Base-by-base conservation (phyloP, 2,797 vertebrate genomes). In the Melanotaenia boesemani region DNA sequence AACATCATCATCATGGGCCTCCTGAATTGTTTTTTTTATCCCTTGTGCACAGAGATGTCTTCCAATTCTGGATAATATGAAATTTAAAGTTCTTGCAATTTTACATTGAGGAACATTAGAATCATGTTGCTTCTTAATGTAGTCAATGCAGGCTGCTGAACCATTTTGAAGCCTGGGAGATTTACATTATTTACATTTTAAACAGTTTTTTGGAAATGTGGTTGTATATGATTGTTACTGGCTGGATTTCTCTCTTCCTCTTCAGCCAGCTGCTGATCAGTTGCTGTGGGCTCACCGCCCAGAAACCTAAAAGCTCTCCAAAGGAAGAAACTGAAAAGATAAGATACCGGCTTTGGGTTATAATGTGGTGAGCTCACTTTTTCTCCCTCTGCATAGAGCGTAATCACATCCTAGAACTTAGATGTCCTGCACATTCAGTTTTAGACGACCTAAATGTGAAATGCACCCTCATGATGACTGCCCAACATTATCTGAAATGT, bases 241-340 rank as follows among this genome's bases (percentile, higher is more conserved):
- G 36, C 50, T 37, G 41, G 28, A 65, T 79, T 44, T 74, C 3
- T 8, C 41, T 69, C 72, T 70, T 1, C 22, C 26, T 4, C 32
- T 34, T 34, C 32, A 34, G 32, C 36, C 36, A 36, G 57, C 76
- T 60, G 54, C 66, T 63, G 60, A 74, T 78, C 63, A 46, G 75
- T 77, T 67, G 52, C 74, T 67, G 50, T 59, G 67, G 69, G 82
- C 83, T 81, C 52, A 16, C 52, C 34, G 69, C 80, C 79, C 52
- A 73, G 75, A 67, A 83, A 90, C 88, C 87, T 64, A 84, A 73
- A 81, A 79, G 59, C 72, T 76, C 83, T 88, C 88, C 71, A 10
- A 55, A 91, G 89, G 88, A 88, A 90, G 74, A 76, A 75, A 81
- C 85, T 87, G 85, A 78, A 72, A 37, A 74, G 84, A 90, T 91